Base-by-base conservation (phyloP, 2,888 invertebrate genomes). In the Spisula solida region DNA sequence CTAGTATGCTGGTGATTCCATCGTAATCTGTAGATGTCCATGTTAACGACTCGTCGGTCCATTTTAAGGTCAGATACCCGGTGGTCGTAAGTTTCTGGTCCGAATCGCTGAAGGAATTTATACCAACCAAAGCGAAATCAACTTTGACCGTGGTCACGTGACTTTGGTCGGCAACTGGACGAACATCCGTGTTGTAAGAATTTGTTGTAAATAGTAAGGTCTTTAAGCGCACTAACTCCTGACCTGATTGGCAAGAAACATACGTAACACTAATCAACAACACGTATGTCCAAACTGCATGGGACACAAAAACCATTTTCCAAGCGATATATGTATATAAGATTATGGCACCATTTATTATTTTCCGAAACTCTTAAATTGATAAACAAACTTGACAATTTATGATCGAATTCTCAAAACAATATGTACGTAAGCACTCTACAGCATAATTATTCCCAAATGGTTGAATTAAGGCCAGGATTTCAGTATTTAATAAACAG, bases 91-190 rank as follows among this genome's bases (percentile, higher is more conserved):
- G 70, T 79, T 87, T 93, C 81, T 93, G 93, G 10, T 88, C 87
- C 1, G 90, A 85, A 81, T 94, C 94, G 41, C 90, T 82, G 84
- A 92, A 90, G 12, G 88, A 79, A 66, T 92, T 92, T 41, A 94
- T 87, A n/a, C 93, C 92, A 10, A 92, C 91, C 4, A 94, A 81
- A 34, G 92, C 88, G 18, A 92, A 92, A 34, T 93, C 92, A 1
- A 93, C 78, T 0, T 89, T 81, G 8, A 94, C 89, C 34, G 85
- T 55, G 20, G 90, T 78, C 18, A 88, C 41, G 20, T 51, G 55
- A 51, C 89, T 79, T 80, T 93, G 91, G 82, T 93, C 91, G 14
- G 82, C 80, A 1, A 92, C 87, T 8, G 94, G 94, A 18, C 94
- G 92, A 14, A 93, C 90, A 34, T 92, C 81, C 20, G 81, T 94